These are phyloP conservation scores for Parapsyche elsis DNA, from an alignment of 1,140 invertebrate species.

Conservation along the genomic window DNA sequence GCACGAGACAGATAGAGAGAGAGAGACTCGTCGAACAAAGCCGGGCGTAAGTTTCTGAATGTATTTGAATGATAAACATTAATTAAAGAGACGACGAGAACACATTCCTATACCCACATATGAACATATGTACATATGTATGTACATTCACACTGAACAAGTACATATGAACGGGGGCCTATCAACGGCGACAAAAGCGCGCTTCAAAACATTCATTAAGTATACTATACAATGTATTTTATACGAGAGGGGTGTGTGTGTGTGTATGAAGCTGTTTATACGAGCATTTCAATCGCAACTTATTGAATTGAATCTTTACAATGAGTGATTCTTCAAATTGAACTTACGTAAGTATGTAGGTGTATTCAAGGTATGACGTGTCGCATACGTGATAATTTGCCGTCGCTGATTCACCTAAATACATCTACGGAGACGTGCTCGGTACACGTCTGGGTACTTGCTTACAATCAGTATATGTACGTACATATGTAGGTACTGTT, in stretches of 20 bases:
- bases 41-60: not conserved
- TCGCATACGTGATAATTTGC: not conserved
- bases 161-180: not conserved
- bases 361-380: too few species aligned
- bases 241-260: not conserved
- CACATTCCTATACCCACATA: too few species aligned
- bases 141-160: too few species aligned
- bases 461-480: too few species aligned
- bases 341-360: too few species aligned
- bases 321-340: too few species aligned
- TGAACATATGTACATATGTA: too few species aligned
- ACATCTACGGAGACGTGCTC: too few species aligned
- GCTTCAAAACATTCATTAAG: not conserved
- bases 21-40: not conserved
- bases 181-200: not conserved
- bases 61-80: slow-evolving; percentile 29
- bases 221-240: not conserved
- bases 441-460: too few species aligned
- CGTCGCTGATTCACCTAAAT: not conserved
- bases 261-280: not conserved
- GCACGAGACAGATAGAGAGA: not conserved
- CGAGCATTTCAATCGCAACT: too few species aligned
- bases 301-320: too few species aligned
- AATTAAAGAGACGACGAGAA: slow-evolving; percentile 13
- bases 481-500: too few species aligned